Conservation (phyloP, 64 coral and sea anemone species). For the Montipora foliosa region DNA sequence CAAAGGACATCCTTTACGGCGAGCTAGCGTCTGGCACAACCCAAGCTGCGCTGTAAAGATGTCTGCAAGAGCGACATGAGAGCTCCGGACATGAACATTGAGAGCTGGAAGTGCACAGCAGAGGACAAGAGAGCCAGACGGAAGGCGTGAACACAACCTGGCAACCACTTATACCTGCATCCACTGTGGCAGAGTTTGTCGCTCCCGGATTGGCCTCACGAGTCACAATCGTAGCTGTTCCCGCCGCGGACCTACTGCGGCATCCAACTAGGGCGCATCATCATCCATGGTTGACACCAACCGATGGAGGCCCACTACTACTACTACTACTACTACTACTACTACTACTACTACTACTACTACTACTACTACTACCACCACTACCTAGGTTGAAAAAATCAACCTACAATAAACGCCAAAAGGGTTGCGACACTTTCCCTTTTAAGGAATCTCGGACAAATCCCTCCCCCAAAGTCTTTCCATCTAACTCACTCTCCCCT, state of each 20-base stretch:
- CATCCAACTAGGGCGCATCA: background rate
- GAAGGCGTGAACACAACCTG: too few species aligned
- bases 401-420: too few species aligned
- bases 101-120: background rate
- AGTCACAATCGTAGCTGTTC: background rate
- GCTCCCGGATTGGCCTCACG: background rate
- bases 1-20: too few species aligned
- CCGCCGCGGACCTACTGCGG: background rate
- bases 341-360: too few species aligned
- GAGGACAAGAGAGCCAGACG: background rate
- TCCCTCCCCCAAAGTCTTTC: too few species aligned
- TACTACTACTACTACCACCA: too few species aligned
- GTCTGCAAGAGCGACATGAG: constrained; percentile 7
- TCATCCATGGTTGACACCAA: background rate
- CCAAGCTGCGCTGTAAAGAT: background rate
- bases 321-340: too few species aligned
- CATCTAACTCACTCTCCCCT: too few species aligned
- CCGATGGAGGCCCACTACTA: background rate
- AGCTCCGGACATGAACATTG: background rate
- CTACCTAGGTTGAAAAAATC: too few species aligned
- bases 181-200: background rate
- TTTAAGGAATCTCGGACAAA: too few species aligned
- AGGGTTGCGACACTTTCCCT: too few species aligned
- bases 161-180: background rate
- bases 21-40: background rate